phyloP scores from a whole-genome alignment of 92 coral and sea anemone genomes.

The Virgularia gustaviana region DNA sequence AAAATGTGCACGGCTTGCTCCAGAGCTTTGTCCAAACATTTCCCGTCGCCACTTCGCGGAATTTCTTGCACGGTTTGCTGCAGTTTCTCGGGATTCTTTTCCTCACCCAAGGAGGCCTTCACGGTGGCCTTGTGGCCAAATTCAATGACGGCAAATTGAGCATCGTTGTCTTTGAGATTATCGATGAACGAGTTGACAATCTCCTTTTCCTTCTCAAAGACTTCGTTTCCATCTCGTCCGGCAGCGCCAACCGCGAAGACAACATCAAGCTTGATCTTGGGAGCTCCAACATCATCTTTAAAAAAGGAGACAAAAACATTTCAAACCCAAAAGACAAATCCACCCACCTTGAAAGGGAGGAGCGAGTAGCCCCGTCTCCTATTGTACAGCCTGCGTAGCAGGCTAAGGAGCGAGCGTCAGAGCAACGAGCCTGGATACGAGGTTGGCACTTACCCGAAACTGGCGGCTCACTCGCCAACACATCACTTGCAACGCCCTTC shows the following conservation, averaged over 20 bases:
- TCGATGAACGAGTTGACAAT: slow-evolving; percentile 26
- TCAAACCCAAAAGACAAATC: too few species aligned
- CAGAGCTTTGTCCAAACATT: slow-evolving; percentile 30
- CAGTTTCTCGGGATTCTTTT: slow-evolving; percentile 22
- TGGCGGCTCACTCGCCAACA: slow-evolving; percentile 3
- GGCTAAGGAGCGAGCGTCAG: too few species aligned
- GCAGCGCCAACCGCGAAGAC: slow-evolving; percentile 35
- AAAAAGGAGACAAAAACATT: neutral
- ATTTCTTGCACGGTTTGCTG: slow-evolving; percentile 13
- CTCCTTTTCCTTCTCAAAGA: slow-evolving; percentile 31
- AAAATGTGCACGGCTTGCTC: slow-evolving; percentile 37
- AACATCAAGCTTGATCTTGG: slow-evolving; percentile 23
- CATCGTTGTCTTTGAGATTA: slow-evolving; percentile 30
- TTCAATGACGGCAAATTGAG: slow-evolving; percentile 35
- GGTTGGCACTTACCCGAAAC: neutral
- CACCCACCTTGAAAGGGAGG: too few species aligned
- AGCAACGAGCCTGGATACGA: too few species aligned
- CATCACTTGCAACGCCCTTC: slow-evolving; percentile 13
- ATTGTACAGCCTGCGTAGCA: too few species aligned
- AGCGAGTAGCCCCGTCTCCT: too few species aligned
- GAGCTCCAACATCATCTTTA: neutral
- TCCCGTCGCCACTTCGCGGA: slow-evolving; percentile 33
- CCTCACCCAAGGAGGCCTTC: slow-evolving; percentile 14
- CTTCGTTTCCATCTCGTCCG: slow-evolving; percentile 30
- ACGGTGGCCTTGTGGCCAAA: slow-evolving; percentile 32